Percentiles rank a stretch among this genome's conserved stretches.
Evolutionary conservation across 2,888 invertebrate genomes (phyloP).

Genomic region (Reticulitermes lucifugus): DNA sequence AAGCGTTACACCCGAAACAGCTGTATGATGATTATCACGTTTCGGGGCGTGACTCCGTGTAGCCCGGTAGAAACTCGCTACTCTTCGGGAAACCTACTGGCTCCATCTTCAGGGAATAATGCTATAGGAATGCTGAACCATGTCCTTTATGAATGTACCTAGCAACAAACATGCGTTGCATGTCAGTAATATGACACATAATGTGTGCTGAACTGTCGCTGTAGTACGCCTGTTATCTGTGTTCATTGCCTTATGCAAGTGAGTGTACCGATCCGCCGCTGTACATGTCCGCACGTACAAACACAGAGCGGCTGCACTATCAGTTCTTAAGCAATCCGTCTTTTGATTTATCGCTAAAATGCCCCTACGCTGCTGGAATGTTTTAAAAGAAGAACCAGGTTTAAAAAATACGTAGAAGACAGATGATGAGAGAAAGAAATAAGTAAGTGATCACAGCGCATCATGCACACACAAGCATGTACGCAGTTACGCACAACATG

Average conservation of each 20-base stretch:
- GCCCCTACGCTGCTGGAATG: conserved; percentile 23
- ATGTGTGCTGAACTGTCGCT: too few relatives aligned
- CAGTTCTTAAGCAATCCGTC: conserved; percentile 14
- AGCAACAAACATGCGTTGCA: too few relatives aligned
- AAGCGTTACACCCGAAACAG: too few relatives aligned
- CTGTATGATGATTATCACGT: too few relatives aligned
- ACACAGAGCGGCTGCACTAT: background rate
- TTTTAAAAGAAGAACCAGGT: conserved; percentile 17
- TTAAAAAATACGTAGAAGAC: background rate
- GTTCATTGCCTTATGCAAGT: background rate
- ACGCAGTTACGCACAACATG: background rate
- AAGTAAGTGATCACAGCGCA: background rate
- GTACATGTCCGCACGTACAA: background rate
- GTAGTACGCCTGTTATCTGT: too few relatives aligned
- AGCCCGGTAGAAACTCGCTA: too few relatives aligned
- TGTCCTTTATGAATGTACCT: too few relatives aligned
- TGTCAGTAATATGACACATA: too few relatives aligned
- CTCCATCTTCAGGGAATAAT: too few relatives aligned
- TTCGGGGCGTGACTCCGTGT: too few relatives aligned
- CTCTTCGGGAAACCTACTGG: too few relatives aligned
- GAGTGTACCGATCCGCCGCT: background rate
- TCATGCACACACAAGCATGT: background rate
- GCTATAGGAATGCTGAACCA: too few relatives aligned
- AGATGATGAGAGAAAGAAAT: background rate
- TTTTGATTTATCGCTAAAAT: conserved; percentile 21